phyloP scores from a whole-genome alignment of 2,797 vertebrate species.

The Syndactyla subalaris region DNA sequence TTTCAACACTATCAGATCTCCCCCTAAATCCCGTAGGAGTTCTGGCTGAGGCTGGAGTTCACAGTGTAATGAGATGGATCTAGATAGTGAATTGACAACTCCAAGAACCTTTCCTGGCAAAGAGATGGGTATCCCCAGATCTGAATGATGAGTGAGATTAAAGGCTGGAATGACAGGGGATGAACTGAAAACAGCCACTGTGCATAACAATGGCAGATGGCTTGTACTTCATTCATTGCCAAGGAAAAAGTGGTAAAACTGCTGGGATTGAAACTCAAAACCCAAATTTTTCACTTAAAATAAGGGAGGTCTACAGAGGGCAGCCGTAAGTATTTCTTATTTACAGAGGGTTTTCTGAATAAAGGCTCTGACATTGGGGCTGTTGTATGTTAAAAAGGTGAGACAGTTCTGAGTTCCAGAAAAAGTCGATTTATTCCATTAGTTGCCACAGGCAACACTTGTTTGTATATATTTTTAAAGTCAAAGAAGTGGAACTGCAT shows the following conservation, averaged over 20 bases:
- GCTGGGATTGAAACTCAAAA: neutral
- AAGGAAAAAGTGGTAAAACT: neutral
- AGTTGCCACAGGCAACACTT: constrained; percentile 35
- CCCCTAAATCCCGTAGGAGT: neutral
- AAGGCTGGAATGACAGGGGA: neutral
- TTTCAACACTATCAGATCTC: neutral
- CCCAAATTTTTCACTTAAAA: neutral
- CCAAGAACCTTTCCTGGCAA: neutral
- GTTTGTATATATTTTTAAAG: neutral
- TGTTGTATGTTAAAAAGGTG: neutral
- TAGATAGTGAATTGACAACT: neutral
- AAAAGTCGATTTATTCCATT: constrained; percentile 40
- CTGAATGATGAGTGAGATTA: neutral
- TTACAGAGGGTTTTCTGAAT: neutral
- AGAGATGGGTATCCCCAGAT: neutral
- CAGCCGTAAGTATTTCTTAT: neutral
- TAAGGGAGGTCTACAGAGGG: neutral
- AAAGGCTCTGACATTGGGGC: neutral
- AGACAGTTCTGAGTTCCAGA: constrained; percentile 16
- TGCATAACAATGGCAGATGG: neutral
- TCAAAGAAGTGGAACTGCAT: neutral
- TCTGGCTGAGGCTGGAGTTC: neutral
- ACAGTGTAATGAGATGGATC: neutral
- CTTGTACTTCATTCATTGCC: neutral
- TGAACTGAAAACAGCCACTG: neutral